Conservation (phyloP, 2,888 invertebrate species). For the Meteorus cinctellus region DNA sequence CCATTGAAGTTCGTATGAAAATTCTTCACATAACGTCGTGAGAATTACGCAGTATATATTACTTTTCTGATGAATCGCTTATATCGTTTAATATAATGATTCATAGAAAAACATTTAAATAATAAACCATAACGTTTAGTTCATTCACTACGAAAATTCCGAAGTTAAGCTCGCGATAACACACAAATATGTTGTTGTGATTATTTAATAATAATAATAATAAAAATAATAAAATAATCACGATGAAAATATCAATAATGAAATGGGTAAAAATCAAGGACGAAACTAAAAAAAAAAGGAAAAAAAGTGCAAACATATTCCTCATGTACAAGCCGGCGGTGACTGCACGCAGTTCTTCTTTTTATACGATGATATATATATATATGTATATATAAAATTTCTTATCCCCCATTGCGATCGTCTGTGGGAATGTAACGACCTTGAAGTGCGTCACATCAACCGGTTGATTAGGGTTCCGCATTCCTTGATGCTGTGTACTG, state of each 20-base stretch:
- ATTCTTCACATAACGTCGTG: too few relatives aligned
- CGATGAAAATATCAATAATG: neutral
- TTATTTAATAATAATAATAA: neutral
- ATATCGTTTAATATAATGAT: too few relatives aligned
- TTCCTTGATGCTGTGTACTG: conserved; percentile 34
- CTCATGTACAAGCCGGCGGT: neutral
- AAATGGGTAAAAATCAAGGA: neutral
- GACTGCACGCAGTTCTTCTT: neutral
- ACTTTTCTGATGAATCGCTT: too few relatives aligned
- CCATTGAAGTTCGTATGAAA: too few relatives aligned
- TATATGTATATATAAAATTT: neutral
- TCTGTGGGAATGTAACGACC: conserved; percentile 34
- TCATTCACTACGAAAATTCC: too few relatives aligned
- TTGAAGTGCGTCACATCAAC: conserved; percentile 38
- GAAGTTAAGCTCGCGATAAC: too few relatives aligned
- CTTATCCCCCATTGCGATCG: conserved; percentile 10
- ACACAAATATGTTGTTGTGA: neutral
- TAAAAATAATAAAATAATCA: neutral
- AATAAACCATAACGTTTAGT: too few relatives aligned
- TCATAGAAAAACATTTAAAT: too few relatives aligned
- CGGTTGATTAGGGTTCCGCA: conserved; percentile 42
- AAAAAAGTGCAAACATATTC: neutral
- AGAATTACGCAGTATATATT: too few relatives aligned
- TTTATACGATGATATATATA: neutral
- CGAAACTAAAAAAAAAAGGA: neutral